phyloP scores from a whole-genome alignment of 2,113 vertebrate genomes.

The Meleagris gallopavo region DNA sequence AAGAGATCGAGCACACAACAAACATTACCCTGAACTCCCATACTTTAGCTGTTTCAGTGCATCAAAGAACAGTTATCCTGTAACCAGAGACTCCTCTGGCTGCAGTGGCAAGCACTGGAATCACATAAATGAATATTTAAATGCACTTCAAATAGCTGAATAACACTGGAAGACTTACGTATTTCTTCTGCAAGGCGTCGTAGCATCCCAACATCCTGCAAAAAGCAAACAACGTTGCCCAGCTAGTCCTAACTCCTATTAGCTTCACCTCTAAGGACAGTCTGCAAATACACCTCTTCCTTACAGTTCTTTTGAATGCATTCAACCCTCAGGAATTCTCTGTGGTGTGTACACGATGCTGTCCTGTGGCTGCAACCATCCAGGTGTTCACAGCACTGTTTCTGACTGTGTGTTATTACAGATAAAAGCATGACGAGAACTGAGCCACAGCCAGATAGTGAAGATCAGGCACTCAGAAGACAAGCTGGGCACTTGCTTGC shows the following conservation, averaged over 20 bases:
- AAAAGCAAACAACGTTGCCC: constrained; percentile 5
- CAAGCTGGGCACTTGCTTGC: background rate
- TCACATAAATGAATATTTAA: rapidly evolving
- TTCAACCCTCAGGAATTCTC: background rate
- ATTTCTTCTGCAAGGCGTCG: constrained; percentile 95
- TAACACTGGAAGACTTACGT: constrained; percentile 82
- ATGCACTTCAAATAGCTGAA: background rate
- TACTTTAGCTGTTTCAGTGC: background rate
- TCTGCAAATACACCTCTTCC: too few species aligned
- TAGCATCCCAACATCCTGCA: constrained; percentile 95
- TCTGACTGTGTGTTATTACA: background rate
- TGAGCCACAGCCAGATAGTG: too few species aligned
- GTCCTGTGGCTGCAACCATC: too few species aligned
- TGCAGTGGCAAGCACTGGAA: rapidly evolving
- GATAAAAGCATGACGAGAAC: background rate
- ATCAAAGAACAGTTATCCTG: background rate
- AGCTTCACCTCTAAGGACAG: too few species aligned
- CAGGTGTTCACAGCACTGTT: too few species aligned
- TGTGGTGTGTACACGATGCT: rapidly evolving
- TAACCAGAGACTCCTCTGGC: background rate
- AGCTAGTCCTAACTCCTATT: background rate
- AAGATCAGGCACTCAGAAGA: background rate
- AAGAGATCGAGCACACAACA: background rate
- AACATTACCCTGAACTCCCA: background rate
- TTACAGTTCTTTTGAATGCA: rapidly evolving